A percentile compares a stretch with the other conserved stretches of the same genome.
phyloP scores from a whole-genome alignment of 2,113 vertebrate genomes.

The Etheostoma spectabile region DNA sequence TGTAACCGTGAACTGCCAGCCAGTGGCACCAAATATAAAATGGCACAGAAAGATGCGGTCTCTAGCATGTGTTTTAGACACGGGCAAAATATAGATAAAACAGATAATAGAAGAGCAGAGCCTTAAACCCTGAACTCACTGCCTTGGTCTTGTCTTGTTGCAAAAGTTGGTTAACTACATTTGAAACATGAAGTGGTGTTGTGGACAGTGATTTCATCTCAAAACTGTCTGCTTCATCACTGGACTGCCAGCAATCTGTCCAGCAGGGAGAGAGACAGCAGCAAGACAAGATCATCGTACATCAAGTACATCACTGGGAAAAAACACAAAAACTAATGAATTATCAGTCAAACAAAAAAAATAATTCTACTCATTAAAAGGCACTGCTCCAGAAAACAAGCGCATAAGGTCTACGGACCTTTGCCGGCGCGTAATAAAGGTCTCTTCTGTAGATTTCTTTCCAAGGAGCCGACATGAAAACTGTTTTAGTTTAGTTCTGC shows the following conservation, averaged over 20 bases:
- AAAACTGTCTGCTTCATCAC: neutral
- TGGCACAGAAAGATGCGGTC: constrained; percentile 45
- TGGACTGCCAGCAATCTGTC: neutral
- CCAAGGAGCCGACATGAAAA: no score
- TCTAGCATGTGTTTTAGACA: constrained; percentile 34
- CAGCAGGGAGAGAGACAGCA: neutral
- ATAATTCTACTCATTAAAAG: constrained; percentile 1
- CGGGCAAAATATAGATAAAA: constrained; percentile 39
- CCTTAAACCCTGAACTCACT: constrained; percentile 7
- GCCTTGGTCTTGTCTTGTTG: constrained; percentile 12
- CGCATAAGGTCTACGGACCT: neutral
- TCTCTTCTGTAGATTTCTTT: no score
- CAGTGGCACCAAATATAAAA: constrained; percentile 45
- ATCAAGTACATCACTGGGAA: constrained; percentile 12
- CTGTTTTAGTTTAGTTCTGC: no score
- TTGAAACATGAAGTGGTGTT: constrained; percentile 7
- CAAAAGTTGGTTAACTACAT: constrained; percentile 1
- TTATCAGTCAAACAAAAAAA: neutral
- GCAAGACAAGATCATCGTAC: neutral
- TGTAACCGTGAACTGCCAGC: constrained; percentile 47
- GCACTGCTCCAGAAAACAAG: neutral
- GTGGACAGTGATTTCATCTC: constrained; percentile 25
- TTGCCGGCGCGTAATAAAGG: no score
- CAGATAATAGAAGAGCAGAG: constrained; percentile 30
- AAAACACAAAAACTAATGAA: neutral